Evolutionary conservation across 2,797 vertebrate species (phyloP), one percentile per base, ranked within the genome.

Genomic region (Sitta carolinensis): DNA sequence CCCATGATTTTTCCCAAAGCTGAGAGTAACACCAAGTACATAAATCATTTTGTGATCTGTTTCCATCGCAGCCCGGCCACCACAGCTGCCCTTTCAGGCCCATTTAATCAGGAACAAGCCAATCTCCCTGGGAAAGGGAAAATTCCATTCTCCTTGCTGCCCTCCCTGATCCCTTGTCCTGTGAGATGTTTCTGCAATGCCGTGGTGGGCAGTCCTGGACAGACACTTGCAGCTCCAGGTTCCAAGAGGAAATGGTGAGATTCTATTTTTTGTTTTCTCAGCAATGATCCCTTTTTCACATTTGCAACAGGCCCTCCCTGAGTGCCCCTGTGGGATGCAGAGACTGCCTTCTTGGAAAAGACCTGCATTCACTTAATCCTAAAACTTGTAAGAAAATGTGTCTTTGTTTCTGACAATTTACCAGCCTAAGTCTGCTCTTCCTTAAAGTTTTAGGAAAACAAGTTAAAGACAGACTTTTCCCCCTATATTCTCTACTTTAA

Each of bases 351-450:
- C 34, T 25, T 55, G 21, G 63, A 43, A 82, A 36, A 22, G 6
- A 43, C 26, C 38, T 25, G 22, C 4, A 13, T n/a, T 47, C 4
- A 0, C 9, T 50, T 50, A 57, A 54, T 61, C 50, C 26, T 34
- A n/a, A 45, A 76, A 62, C 11, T 61, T 20, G 5, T 0, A 2
- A 29, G 59, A 36, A 73, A 5, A 1, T 16, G 5, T 6, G 70
- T 62, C 57, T 29, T 38, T 11, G 2, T 30, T 83, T 63, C 32
- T 84, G 26, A 34, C 8, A 54, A 57, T 61, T 62, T 68, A 50
- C 4, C 34, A 8, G 22, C 3, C 29, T 32, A 59, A 74, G 6
- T 26, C 32, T 11, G 4, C 19, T 40, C 22, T 10, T 34, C 17
- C 25, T 59, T 70, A 73, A 85, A 54, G 13, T 64, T 72, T 88